Evolutionary conservation across 2,888 invertebrate species (phyloP), one percentile per base, ranked within the genome.

Genomic region (Polydrusus pterygomalis): DNA sequence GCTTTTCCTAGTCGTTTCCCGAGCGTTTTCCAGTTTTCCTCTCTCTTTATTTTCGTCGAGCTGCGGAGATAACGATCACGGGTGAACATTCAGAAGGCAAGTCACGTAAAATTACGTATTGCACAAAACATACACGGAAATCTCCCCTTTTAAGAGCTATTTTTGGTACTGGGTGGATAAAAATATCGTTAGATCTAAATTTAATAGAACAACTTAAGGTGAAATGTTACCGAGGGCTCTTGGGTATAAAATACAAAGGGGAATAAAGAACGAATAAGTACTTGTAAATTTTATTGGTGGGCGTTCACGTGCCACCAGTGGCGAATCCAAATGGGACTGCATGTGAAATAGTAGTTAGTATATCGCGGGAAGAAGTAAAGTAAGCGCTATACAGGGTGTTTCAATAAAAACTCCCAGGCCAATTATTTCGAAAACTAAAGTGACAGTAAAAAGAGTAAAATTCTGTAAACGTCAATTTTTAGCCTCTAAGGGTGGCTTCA

Each of bases 61-160:
- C 25, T 9, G 51, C 30, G n/a, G 34, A 62, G 49, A 60, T 70
- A 70, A 62, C 70, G 62, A 62, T 62, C 47, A 34, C 62, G 17
- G 34, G 47, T 45, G 70, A 47, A 62, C 62, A 49, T 70, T 58
- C 49, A 60, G 69, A 49, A 70, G 70, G 70, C 70, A 60, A 49
- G 62, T 70, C 70, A 70, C 70, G 70, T 70, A 70, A 60, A 70
- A 70, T 62, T 47, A 62, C 49, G 62, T 70, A 70, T 70, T 70
- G 70, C 43, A 45, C 47, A 70, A 70, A 70, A 62, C 60, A 69
- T 56, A 69, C 45, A 60, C 49, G 70, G 20, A 70, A 45, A 60
- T 58, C 49, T 60, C 47, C 68, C 70, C 34, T 62, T 47, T 70
- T 45, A 15, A 43, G 20, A 15, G 69, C 60, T 47, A 43, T 69